Percentiles rank a stretch among this genome's conserved stretches.
Evolutionary conservation across 2,888 invertebrate species (phyloP).

Genomic region (Pachliopta kotzebuea): DNA sequence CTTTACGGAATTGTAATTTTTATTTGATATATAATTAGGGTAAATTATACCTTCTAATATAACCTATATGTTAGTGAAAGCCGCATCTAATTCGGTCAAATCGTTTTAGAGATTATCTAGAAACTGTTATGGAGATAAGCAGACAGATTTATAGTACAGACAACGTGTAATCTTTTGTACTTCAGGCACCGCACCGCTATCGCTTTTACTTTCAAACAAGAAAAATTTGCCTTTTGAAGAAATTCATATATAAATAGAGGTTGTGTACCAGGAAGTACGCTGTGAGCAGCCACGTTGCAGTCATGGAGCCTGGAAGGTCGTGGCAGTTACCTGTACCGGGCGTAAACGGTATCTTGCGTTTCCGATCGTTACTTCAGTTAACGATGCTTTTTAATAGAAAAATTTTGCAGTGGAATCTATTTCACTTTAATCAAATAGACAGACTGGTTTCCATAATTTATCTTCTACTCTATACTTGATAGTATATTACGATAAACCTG

Average conservation of each 20-base stretch:
- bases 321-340: slow-evolving; percentile 46
- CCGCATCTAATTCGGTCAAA: no score
- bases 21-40: no score
- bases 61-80: no score
- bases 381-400: slow-evolving; percentile 3
- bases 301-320: slow-evolving; percentile 39
- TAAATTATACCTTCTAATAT: no score
- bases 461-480: neutral
- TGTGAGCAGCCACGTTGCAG: slow-evolving; percentile 2
- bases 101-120: no score
- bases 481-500: no score
- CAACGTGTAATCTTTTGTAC: no score
- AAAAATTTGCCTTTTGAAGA: neutral
- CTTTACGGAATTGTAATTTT: no score
- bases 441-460: neutral
- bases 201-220: neutral
- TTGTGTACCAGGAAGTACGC: slow-evolving; percentile 7
- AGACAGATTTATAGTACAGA: neutral
- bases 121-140: no score
- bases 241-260: neutral
- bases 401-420: neutral
- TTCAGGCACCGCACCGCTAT: neutral
- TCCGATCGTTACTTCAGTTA: slow-evolving; percentile 44
- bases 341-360: slow-evolving; percentile 48
- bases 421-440: neutral